Conservation (phyloP, 92 coral and sea anemone genomes). For the Pocillopora meandrina region DNA sequence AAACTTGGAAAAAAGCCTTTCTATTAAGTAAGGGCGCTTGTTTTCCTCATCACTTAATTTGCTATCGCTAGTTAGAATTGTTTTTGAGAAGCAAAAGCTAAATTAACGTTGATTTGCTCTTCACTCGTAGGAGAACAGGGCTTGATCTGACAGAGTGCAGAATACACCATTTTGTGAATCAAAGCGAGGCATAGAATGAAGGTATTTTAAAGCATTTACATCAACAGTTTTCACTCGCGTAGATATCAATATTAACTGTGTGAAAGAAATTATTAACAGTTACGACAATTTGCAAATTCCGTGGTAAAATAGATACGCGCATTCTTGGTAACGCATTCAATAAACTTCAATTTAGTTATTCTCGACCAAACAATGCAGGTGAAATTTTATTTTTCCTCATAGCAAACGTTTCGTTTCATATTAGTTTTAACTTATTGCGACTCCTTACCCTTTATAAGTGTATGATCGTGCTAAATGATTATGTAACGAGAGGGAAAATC, state of each 20-base stretch:
- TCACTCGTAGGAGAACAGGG: neutral
- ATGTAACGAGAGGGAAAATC: too few relatives aligned
- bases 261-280: neutral
- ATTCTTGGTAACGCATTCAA: too few relatives aligned
- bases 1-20: slow-evolving; percentile 1
- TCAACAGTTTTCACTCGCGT: neutral
- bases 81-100: neutral
- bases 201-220: neutral
- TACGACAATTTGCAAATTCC: neutral
- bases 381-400: too few relatives aligned
- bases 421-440: too few relatives aligned
- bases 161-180: neutral
- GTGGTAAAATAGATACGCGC: neutral
- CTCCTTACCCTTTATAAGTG: too few relatives aligned
- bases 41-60: neutral
- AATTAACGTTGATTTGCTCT: neutral
- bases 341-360: too few relatives aligned
- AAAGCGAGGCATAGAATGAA: neutral
- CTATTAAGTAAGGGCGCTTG: neutral
- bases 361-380: too few relatives aligned
- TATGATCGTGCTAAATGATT: too few relatives aligned
- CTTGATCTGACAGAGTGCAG: neutral
- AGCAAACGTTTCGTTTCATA: too few relatives aligned
- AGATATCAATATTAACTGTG: too few relatives aligned
- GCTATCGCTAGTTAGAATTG: neutral